Conservation (phyloP, 2,797 vertebrate genomes). For the Scyliorhinus canicula region DNA sequence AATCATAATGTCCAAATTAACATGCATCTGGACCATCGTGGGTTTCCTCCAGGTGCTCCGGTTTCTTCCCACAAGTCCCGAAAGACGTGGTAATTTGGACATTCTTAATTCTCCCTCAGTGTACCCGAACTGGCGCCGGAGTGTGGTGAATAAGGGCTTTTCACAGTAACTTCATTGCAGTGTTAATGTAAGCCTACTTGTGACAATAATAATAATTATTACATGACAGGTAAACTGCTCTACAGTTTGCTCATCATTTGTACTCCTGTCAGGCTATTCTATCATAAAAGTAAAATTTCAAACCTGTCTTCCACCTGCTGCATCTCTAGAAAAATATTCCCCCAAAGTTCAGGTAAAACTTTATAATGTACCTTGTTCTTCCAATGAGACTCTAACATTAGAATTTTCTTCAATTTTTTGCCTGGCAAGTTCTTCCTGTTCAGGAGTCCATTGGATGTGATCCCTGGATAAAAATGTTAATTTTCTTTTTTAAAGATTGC, state of each 20-base stretch:
- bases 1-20: background rate
- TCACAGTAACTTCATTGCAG: no score
- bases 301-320: background rate
- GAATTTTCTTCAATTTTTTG: slow-evolving; percentile 75
- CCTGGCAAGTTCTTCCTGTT: slow-evolving; percentile 67
- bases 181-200: no score
- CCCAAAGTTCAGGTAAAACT: slow-evolving; percentile 39
- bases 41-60: no score
- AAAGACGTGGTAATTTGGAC: no score
- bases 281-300: background rate
- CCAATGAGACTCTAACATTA: slow-evolving; percentile 55
- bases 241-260: background rate
- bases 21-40: background rate
- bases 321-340: background rate
- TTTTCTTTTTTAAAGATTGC: background rate
- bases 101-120: no score
- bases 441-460: slow-evolving; percentile 81
- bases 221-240: background rate
- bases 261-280: background rate
- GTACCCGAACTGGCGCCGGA: no score
- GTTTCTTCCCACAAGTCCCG: no score
- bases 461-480: slow-evolving; percentile 62
- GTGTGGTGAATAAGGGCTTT: no score
- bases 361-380: slow-evolving; percentile 65
- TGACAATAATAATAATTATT: no score